These are phyloP conservation scores for Malachius bipustulatus DNA, from an alignment of 2,888 invertebrate genomes.

Conservation along the genomic window DNA sequence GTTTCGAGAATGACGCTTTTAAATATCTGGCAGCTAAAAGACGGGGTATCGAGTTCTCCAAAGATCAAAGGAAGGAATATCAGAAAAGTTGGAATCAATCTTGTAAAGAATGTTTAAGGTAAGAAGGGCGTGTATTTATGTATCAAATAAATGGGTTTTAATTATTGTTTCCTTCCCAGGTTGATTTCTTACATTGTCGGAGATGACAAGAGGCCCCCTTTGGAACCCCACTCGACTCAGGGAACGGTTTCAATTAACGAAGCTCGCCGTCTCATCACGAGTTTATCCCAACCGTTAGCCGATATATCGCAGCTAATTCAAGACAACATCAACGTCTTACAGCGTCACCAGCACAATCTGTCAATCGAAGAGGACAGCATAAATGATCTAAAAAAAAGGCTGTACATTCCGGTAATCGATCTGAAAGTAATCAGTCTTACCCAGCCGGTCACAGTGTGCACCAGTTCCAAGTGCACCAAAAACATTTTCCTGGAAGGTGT, in stretches of 20 bases:
- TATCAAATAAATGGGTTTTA: constrained; percentile 2
- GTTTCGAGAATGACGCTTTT: constrained; percentile 32
- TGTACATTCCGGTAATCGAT: constrained; percentile 27
- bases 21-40: constrained; percentile 28
- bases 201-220: constrained; percentile 16
- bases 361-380: constrained; percentile 21
- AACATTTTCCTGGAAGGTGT: constrained; percentile 22
- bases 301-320: constrained; percentile 30
- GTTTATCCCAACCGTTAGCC: constrained; percentile 29
- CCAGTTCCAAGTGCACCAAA: constrained; percentile 23
- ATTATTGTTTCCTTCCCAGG: constrained; percentile 18
- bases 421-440: constrained; percentile 23
- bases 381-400: constrained; percentile 24
- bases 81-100: constrained; percentile 21
- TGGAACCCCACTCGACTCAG: constrained; percentile 28
- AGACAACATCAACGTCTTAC: constrained; percentile 27
- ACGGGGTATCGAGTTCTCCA: constrained; percentile 18
- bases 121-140: constrained; percentile 14
- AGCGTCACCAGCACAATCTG: constrained; percentile 22
- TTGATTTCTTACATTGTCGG: constrained; percentile 27
- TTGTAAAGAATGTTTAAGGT: constrained; percentile 24
- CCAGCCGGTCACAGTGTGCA: constrained; percentile 30
- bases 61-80: constrained; percentile 11
- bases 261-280: constrained; percentile 28
- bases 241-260: constrained; percentile 30